These are phyloP conservation scores for Drosophila littoralis DNA, from an alignment of 1,140 invertebrate species.

Conservation along the genomic window DNA sequence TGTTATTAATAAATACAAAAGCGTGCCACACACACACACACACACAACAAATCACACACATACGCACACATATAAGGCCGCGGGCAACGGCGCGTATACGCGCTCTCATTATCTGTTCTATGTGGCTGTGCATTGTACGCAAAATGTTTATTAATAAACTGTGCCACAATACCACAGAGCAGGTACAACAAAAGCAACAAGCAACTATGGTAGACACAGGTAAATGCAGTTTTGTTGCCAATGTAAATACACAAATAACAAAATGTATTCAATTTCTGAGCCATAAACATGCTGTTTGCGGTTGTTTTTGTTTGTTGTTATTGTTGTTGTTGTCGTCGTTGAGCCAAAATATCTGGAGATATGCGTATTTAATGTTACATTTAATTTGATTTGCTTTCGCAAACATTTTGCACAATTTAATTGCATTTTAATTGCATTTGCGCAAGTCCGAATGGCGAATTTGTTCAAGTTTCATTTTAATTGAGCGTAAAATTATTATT, in stretches of 20 bases:
- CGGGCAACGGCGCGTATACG: conserved; percentile 51
- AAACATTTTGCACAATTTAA: conserved; percentile 54
- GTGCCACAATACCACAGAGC: conserved; percentile 13
- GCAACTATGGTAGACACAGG: conserved; percentile 21
- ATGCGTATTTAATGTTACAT: conserved; percentile 21
- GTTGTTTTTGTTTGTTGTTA: background rate
- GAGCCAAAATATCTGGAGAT: conserved; percentile 1
- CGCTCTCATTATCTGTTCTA: conserved; percentile 68
- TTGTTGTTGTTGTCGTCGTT: conserved; percentile 10
- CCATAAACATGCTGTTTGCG: conserved; percentile 17
- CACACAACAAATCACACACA: conserved; percentile 1
- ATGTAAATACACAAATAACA: conserved; percentile 35
- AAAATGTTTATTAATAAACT: conserved; percentile 62
- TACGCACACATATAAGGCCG: conserved; percentile 11
- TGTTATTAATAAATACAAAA: conserved; percentile 82
- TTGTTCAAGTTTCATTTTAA: conserved; percentile 39
- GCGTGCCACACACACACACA: conserved; percentile 51
- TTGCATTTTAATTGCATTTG: conserved; percentile 69
- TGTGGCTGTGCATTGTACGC: conserved; percentile 44
- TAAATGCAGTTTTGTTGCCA: conserved; percentile 41
- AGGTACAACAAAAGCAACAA: conserved; percentile 4
- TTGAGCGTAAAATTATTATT: conserved; percentile 48
- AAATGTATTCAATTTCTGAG: conserved; percentile 43
- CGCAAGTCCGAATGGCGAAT: background rate
- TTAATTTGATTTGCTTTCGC: conserved; percentile 46